Evolutionary conservation across 2,113 vertebrate species (phyloP).

Genomic region (Sinosuthora webbiana): DNA sequence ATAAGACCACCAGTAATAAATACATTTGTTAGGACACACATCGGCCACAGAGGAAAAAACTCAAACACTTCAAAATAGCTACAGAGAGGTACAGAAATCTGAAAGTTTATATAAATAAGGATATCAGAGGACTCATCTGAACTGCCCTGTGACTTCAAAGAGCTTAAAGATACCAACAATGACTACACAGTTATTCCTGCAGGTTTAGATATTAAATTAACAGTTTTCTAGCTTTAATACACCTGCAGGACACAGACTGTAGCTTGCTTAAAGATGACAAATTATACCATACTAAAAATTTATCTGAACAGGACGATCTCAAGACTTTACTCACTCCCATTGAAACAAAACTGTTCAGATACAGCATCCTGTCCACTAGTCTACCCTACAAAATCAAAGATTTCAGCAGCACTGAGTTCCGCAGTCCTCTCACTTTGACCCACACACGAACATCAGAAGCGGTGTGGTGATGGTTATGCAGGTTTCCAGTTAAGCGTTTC

Average conservation of each 20-base stretch:
- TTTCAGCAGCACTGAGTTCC: background rate
- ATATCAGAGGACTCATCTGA: background rate
- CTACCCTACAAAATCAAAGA: background rate
- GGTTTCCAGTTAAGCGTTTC: background rate
- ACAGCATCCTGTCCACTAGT: background rate
- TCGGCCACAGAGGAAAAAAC: background rate
- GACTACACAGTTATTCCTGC: background rate
- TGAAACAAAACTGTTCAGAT: background rate
- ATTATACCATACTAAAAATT: background rate
- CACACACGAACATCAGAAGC: background rate
- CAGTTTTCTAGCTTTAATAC: background rate
- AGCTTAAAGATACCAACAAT: background rate
- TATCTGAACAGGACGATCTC: background rate
- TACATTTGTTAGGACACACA: background rate
- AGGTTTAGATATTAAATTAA: background rate
- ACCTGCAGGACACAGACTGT: background rate
- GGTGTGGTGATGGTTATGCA: background rate
- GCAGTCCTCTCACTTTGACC: background rate
- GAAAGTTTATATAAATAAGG: background rate
- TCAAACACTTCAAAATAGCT: background rate
- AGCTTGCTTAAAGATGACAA: background rate
- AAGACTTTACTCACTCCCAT: background rate
- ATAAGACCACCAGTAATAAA: background rate
- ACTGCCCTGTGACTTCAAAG: background rate
- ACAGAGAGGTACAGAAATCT: background rate